A percentile compares a stretch with the other conserved stretches of the same genome.
These are phyloP conservation scores for Otus sunia DNA, from an alignment of 2,113 vertebrate genomes.

Conservation along the genomic window DNA sequence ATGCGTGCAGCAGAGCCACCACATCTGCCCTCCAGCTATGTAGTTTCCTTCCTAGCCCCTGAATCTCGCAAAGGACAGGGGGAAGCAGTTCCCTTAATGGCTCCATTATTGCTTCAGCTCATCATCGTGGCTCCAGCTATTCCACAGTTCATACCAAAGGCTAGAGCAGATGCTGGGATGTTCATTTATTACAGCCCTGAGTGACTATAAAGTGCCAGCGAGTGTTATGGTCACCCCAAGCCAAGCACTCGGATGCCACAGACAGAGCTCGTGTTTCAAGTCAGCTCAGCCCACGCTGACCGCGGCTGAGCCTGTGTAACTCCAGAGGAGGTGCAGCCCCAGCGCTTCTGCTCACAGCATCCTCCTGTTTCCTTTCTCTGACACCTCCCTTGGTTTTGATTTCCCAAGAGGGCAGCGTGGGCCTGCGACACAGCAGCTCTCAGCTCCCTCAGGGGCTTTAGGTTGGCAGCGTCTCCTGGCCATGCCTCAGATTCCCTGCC, in stretches of 20 bases:
- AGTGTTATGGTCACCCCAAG: neutral
- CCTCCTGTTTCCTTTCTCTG: neutral
- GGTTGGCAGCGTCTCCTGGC: neutral
- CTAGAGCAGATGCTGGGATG: neutral
- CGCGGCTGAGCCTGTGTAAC: rapidly evolving
- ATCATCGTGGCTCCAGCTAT: neutral
- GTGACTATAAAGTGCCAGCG: neutral
- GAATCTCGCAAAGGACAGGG: neutral
- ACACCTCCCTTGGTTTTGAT: neutral
- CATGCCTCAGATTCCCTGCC: neutral
- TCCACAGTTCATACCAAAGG: neutral
- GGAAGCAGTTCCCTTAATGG: neutral
- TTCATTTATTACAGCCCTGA: neutral
- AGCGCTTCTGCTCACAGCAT: neutral
- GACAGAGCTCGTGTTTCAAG: neutral
- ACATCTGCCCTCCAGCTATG: rapidly evolving
- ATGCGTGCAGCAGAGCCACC: neutral
- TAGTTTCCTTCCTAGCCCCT: neutral
- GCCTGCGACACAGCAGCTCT: neutral
- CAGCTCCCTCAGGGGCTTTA: neutral
- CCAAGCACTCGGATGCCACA: neutral
- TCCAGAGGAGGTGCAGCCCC: neutral
- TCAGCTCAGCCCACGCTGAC: neutral
- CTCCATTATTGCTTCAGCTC: neutral
- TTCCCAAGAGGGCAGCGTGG: neutral